phyloP scores from a whole-genome alignment of 2,113 vertebrate genomes.

The Pseudopipra pipra region DNA sequence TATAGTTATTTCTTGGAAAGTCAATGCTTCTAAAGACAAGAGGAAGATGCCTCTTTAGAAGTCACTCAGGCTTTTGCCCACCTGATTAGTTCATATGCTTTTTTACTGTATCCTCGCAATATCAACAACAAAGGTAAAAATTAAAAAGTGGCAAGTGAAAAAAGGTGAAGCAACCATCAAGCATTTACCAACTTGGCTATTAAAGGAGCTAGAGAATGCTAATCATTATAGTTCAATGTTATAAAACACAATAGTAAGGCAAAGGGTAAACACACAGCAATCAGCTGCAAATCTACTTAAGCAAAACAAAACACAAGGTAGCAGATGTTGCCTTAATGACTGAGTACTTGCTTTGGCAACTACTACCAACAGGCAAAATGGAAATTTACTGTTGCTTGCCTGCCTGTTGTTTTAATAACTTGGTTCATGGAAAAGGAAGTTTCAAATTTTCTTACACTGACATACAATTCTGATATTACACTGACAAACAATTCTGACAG shows the following conservation, averaged over 20 bases:
- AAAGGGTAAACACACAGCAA: slow-evolving; percentile 52
- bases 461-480: neutral
- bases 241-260: slow-evolving; percentile 17
- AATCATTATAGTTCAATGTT: neutral
- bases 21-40: neutral
- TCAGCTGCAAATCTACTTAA: slow-evolving; percentile 50
- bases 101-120: neutral
- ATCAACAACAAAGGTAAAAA: neutral
- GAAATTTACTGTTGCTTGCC: neutral
- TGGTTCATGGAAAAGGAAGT: neutral
- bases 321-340: slow-evolving; percentile 53
- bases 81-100: neutral
- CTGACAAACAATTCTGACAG: neutral
- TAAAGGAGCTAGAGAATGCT: neutral
- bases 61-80: neutral
- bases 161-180: neutral
- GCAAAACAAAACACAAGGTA: slow-evolving; percentile 46
- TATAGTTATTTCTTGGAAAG: neutral
- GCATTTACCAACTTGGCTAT: neutral
- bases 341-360: slow-evolving; percentile 33
- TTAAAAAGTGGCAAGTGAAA: neutral
- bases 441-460: neutral
- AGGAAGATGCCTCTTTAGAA: neutral
- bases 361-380: neutral
- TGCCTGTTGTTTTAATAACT: neutral